These are phyloP conservation scores for Trichonephila clavata DNA, from an alignment of 1,140 invertebrate species.

Conservation along the genomic window DNA sequence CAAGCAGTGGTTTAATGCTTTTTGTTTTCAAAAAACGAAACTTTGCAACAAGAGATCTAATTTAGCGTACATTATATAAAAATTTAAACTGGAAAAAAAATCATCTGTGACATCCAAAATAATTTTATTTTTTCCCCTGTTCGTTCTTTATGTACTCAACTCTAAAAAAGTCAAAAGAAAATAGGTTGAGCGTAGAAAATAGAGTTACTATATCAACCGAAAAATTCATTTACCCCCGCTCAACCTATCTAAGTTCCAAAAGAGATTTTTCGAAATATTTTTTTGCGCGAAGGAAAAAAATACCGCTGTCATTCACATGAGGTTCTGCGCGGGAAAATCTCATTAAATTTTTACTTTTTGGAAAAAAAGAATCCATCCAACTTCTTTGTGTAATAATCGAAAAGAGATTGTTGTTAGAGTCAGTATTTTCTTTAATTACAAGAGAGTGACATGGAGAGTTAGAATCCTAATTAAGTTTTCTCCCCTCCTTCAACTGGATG, in stretches of 20 bases:
- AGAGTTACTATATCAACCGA: slow-evolving; percentile 23
- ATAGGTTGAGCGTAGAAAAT: slow-evolving; percentile 25
- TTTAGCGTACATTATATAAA: not conserved
- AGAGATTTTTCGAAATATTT: slow-evolving; percentile 33
- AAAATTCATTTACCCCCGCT: slow-evolving; percentile 62
- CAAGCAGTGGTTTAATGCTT: not conserved
- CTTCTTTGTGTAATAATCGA: slow-evolving; percentile 70
- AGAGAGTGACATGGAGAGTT: slow-evolving; percentile 68
- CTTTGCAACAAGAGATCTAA: slow-evolving; percentile 22
- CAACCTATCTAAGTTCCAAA: not conserved
- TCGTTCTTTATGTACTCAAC: not conserved
- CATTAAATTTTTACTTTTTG: slow-evolving; percentile 70
- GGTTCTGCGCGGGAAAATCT: slow-evolving; percentile 58
- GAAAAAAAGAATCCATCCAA: not conserved
- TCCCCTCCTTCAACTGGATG: slow-evolving; percentile 31
- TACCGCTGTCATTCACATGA: slow-evolving; percentile 64
- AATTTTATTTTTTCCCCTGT: not conserved
- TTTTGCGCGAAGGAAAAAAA: not conserved
- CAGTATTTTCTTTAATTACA: slow-evolving; percentile 76
- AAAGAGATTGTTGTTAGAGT: slow-evolving; percentile 75
- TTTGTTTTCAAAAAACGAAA: not conserved
- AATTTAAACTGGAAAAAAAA: not conserved
- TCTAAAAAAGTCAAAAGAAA: not conserved
- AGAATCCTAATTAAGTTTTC: slow-evolving; percentile 75
- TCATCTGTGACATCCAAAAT: slow-evolving; percentile 19